A percentile compares a stretch with the other conserved stretches of the same genome.
These are phyloP conservation scores for Beris morrisii DNA, from an alignment of 2,888 invertebrate species.

Conservation along the genomic window DNA sequence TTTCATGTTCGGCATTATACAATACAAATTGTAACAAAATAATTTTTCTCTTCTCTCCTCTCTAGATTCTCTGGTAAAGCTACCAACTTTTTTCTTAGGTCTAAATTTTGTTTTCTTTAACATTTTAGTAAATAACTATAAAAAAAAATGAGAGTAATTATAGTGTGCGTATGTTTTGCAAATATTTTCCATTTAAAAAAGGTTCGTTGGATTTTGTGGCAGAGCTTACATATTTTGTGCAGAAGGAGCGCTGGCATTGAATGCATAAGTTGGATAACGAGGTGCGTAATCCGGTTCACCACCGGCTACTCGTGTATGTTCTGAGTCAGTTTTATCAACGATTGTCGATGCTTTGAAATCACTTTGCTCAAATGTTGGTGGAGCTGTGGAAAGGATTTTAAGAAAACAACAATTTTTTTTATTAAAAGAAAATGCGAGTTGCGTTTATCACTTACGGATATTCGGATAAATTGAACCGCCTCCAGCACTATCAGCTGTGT, in stretches of 20 bases:
- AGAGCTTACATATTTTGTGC: slow-evolving; percentile 44
- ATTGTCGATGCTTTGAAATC: slow-evolving; percentile 64
- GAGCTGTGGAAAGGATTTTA: slow-evolving; percentile 57
- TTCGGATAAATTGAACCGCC: slow-evolving; percentile 56
- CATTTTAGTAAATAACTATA: slow-evolving; percentile 6
- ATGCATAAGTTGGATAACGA: slow-evolving; percentile 64
- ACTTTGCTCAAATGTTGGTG: slow-evolving; percentile 68
- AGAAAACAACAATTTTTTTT: not conserved
- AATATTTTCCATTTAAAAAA: not conserved
- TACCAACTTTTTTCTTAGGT: slow-evolving; percentile 22
- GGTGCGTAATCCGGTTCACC: slow-evolving; percentile 61
- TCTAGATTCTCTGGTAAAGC: slow-evolving; percentile 7
- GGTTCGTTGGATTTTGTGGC: not conserved
- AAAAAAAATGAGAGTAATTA: slow-evolving; percentile 22
- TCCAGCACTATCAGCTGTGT: slow-evolving; percentile 52
- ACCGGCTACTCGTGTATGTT: slow-evolving; percentile 58
- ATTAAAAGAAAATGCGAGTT: not conserved
- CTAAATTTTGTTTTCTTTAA: slow-evolving; percentile 14
- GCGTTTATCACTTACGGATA: slow-evolving; percentile 56
- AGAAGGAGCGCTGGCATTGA: slow-evolving; percentile 63
- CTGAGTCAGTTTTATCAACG: slow-evolving; percentile 65
- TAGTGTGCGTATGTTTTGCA: slow-evolving; percentile 19
- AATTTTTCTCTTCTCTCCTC: slow-evolving; percentile 12
- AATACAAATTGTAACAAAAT: slow-evolving; percentile 32
- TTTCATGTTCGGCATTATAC: slow-evolving; percentile 20